Evolutionary conservation across 2,113 vertebrate genomes (phyloP).

Genomic region (Taurulus bubalis): DNA sequence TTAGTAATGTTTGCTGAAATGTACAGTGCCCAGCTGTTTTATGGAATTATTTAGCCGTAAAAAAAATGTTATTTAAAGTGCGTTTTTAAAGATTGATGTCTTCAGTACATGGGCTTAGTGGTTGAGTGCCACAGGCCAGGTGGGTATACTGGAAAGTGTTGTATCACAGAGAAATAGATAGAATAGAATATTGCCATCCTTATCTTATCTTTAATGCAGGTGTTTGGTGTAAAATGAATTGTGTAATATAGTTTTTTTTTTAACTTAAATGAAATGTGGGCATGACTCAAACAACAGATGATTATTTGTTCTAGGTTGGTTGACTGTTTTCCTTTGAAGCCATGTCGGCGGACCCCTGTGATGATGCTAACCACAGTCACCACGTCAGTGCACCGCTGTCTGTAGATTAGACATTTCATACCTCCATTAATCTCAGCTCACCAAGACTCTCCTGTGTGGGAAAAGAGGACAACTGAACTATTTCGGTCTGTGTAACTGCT

Average conservation of each 20-base stretch:
- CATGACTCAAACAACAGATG: neutral
- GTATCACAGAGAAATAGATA: neutral
- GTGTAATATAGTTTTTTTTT: neutral
- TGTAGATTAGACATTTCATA: slow-evolving; percentile 6
- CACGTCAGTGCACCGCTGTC: neutral
- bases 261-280: neutral
- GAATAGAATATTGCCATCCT: neutral
- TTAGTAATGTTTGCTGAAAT: neutral
- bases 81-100: neutral
- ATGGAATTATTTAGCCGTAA: neutral
- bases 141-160: neutral
- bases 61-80: neutral
- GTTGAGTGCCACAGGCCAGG: neutral
- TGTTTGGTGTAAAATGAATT: neutral
- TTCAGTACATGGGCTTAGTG: neutral
- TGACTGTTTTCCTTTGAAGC: slow-evolving; percentile 11
- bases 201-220: neutral
- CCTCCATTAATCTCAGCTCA: neutral
- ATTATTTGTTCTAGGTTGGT: neutral
- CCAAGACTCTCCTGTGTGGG: slow-evolving; percentile 12
- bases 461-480: slow-evolving; percentile 20
- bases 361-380: slow-evolving; percentile 3
- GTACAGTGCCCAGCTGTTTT: neutral
- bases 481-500: slow-evolving; percentile 31
- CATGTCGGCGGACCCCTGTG: neutral